A percentile compares a stretch with the other conserved stretches of the same genome.
phyloP scores from a whole-genome alignment of 2,113 vertebrate genomes.

The Micromys minutus region DNA sequence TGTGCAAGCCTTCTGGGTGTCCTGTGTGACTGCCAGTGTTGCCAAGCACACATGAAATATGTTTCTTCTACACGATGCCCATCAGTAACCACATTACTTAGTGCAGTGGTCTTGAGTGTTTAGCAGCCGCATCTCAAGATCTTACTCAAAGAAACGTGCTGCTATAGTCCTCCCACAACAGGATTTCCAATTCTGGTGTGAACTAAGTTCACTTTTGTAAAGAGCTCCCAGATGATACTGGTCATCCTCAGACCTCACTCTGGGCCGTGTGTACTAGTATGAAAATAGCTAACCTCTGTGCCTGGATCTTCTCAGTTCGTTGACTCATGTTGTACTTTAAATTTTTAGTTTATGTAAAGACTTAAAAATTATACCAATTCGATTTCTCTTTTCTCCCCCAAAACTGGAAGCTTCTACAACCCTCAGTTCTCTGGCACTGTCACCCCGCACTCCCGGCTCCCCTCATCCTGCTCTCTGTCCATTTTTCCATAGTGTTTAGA shows the following conservation, averaged over 20 bases:
- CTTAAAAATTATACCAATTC: not conserved
- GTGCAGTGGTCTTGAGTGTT: accelerated
- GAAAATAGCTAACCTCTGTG: not conserved
- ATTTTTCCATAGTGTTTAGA: not conserved
- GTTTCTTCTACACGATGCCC: not conserved
- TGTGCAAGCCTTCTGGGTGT: not conserved
- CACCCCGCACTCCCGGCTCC: not conserved
- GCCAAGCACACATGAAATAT: not conserved
- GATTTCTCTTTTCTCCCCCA: not conserved
- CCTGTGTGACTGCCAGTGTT: not conserved
- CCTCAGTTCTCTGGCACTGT: too few relatives aligned
- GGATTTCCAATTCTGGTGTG: not conserved
- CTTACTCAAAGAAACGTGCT: not conserved
- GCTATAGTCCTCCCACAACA: not conserved
- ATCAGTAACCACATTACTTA: not conserved
- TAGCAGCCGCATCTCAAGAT: not conserved
- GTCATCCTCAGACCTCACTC: not conserved
- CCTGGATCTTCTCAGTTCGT: not conserved
- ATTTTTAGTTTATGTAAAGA: not conserved
- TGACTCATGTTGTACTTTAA: not conserved
- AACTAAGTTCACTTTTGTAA: not conserved
- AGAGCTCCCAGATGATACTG: not conserved
- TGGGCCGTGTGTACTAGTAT: not conserved
- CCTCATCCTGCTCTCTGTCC: not conserved
- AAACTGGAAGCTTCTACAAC: not conserved